Conservation (phyloP, 2,113 vertebrate species). For the Ahaetulla prasina region DNA sequence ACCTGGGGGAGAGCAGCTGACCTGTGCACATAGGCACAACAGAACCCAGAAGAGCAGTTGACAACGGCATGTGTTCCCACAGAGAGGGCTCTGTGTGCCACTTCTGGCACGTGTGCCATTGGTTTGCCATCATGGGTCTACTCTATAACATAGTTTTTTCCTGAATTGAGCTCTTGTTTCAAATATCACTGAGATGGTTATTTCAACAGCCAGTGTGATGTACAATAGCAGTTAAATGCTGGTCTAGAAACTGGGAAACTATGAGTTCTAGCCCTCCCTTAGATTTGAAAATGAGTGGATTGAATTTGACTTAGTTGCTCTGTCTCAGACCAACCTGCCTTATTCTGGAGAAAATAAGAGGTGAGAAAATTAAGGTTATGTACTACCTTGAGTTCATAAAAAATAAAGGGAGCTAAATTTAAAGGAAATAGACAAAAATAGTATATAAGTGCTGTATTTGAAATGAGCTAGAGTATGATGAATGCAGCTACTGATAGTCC, state of each 20-base stretch:
- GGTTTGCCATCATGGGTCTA: no score
- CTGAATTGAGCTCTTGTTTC: background rate
- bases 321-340: background rate
- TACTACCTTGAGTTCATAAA: background rate
- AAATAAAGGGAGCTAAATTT: background rate
- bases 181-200: background rate
- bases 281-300: background rate
- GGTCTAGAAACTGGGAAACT: background rate
- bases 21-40: no score
- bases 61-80: no score
- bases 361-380: background rate
- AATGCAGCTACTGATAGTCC: background rate
- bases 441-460: background rate
- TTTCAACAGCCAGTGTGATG: background rate
- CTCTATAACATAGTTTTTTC: background rate
- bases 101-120: no score
- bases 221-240: background rate
- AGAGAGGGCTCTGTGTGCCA: no score
- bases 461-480: background rate
- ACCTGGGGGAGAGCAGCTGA: no score
- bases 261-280: background rate
- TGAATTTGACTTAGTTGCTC: background rate
- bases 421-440: background rate
- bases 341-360: background rate
- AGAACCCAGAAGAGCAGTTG: no score